These are phyloP conservation scores for Brachypalpus laphriformis DNA, from an alignment of 2,888 invertebrate species.

Conservation along the genomic window DNA sequence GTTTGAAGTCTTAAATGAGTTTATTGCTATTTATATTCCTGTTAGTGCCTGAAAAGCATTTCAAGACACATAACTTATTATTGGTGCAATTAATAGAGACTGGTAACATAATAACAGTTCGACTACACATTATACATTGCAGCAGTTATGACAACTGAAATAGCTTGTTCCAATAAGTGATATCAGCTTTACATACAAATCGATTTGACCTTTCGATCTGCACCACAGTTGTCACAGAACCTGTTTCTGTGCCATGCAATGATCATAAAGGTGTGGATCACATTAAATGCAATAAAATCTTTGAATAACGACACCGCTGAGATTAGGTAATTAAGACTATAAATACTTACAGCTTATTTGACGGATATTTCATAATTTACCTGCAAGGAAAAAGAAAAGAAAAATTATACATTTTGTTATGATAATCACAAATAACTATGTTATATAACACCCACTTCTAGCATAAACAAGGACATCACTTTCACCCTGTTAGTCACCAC, in stretches of 20 bases:
- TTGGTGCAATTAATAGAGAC: background rate
- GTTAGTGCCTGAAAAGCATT: too few relatives aligned
- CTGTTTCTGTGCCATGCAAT: background rate
- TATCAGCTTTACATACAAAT: constrained; percentile 7
- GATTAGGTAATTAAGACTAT: background rate
- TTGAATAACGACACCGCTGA: background rate
- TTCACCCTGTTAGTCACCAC: constrained; percentile 28
- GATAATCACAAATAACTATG: background rate
- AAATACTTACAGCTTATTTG: background rate
- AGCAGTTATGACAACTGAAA: background rate
- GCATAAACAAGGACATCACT: background rate
- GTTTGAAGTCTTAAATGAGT: too few relatives aligned
- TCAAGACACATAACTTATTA: background rate
- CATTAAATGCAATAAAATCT: background rate
- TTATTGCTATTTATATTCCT: too few relatives aligned
- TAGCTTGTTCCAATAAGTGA: background rate
- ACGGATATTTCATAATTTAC: constrained; percentile 3
- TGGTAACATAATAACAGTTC: background rate
- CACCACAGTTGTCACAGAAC: background rate
- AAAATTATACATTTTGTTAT: constrained; percentile 1
- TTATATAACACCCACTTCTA: background rate
- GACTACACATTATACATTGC: background rate
- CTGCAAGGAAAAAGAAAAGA: constrained; percentile 31
- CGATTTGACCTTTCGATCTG: constrained; percentile 11
- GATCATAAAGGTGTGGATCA: background rate